Evolutionary conservation across 1,140 invertebrate genomes (phyloP).

Genomic region (Camponotus floridanus): DNA sequence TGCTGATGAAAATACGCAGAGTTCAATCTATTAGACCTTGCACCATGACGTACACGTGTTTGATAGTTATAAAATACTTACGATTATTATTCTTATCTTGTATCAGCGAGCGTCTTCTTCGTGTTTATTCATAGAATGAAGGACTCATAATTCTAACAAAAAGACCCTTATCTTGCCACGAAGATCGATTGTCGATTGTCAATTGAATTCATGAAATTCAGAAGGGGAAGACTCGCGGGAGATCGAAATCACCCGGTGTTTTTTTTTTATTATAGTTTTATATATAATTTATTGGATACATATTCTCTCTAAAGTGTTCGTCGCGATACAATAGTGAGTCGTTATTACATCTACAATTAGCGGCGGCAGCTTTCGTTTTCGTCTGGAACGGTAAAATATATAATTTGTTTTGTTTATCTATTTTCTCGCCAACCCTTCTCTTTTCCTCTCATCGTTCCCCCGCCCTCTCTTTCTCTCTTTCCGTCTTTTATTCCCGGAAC

Average conservation of each 20-base stretch:
- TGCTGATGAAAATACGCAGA: not conserved
- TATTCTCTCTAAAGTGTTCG: constrained; percentile 74
- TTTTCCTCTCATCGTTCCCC: not conserved
- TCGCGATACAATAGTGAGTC: constrained; percentile 69
- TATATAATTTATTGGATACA: constrained; percentile 82
- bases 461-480: not conserved
- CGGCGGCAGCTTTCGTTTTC: constrained; percentile 78
- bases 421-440: not conserved
- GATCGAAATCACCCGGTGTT: not conserved
- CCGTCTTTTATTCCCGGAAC: not conserved
- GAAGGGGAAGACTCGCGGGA: not conserved
- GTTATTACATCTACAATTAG: constrained; percentile 77
- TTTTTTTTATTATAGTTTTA: constrained; percentile 69
- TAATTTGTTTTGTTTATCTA: constrained; percentile 70
- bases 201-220: not conserved
- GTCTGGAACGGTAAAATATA: constrained; percentile 82
- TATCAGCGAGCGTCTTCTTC: not conserved
- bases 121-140: too few relatives aligned
- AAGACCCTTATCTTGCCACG: not conserved
- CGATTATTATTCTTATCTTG: not conserved
- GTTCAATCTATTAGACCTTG: not conserved
- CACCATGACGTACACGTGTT: not conserved
- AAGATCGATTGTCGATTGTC: not conserved
- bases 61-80: not conserved
- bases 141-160: not conserved